Conservation (phyloP, 2,888 invertebrate genomes). For the Anaspis maculata region DNA sequence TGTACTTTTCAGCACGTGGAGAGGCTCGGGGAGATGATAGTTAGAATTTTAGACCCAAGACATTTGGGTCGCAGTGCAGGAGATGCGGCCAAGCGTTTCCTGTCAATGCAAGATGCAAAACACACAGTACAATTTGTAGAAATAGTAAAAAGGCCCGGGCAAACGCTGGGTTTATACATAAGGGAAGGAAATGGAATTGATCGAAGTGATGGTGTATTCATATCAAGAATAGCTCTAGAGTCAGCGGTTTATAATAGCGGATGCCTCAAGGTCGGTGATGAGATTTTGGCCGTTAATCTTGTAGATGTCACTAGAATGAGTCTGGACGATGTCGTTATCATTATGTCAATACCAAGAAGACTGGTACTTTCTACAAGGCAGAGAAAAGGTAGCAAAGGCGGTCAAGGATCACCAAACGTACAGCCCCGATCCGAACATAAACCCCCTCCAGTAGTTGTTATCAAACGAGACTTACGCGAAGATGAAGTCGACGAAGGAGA, state of each 20-base stretch:
- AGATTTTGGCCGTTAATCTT: constrained; percentile 95
- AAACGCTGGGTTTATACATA: constrained; percentile 95
- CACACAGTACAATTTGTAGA: constrained; percentile 83
- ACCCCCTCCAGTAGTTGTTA: constrained; percentile 85
- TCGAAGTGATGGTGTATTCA: constrained; percentile 93
- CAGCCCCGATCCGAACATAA: constrained; percentile 69
- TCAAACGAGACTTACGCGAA: constrained; percentile 79
- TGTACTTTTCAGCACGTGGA: constrained; percentile 64
- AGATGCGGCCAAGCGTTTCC: constrained; percentile 81
- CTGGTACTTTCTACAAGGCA: constrained; percentile 89
- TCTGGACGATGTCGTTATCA: constrained; percentile 97
- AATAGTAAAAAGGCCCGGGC: constrained; percentile 97
- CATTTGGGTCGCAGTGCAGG: constrained; percentile 75
- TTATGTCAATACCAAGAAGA: constrained; percentile 97
- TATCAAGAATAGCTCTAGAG: constrained; percentile 91
- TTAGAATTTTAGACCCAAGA: constrained; percentile 79
- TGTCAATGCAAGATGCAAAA: constrained; percentile 62
- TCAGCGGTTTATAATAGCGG: constrained; percentile 97
- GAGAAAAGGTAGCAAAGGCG: constrained; percentile 55
- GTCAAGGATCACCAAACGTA: constrained; percentile 47
- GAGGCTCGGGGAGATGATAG: constrained; percentile 90
- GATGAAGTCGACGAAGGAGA: constrained; percentile 65
- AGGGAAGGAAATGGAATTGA: constrained; percentile 98
- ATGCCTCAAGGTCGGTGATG: constrained; percentile 94
- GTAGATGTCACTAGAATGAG: constrained; percentile 98